Percentiles rank a stretch among this genome's conserved stretches.
Conservation (phyloP, 92 coral and sea anemone species). For the Umimayanthus chanpuru region DNA sequence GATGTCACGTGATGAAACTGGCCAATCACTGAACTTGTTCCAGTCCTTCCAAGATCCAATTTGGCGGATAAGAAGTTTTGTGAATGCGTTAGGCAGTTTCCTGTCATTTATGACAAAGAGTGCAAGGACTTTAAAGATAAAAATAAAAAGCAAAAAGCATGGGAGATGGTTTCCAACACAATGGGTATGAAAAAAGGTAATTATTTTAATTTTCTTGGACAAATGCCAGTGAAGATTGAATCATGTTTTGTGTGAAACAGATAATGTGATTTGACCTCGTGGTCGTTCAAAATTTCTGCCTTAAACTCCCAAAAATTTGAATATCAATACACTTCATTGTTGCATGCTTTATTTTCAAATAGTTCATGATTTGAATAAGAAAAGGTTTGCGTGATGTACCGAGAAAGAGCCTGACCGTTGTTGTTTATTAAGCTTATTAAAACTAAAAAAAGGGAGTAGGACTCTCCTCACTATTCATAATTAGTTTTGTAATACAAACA, state of each 20-base stretch:
- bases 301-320: slow-evolving; percentile 22
- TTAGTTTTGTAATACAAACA: slow-evolving; percentile 6
- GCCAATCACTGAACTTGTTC: no score
- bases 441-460: slow-evolving; percentile 16
- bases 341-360: slow-evolving; percentile 10
- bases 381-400: slow-evolving; percentile 22
- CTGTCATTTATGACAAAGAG: no score
- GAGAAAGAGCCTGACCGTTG: slow-evolving; percentile 26
- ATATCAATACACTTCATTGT: slow-evolving; percentile 15
- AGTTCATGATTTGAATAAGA: slow-evolving; percentile 8
- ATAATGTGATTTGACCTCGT: not conserved
- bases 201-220: no score
- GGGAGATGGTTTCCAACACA: no score
- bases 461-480: slow-evolving; percentile 12
- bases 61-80: no score
- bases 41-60: no score
- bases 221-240: not conserved
- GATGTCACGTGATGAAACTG: no score
- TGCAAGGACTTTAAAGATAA: no score
- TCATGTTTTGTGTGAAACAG: slow-evolving; percentile 16
- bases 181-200: no score
- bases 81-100: no score
- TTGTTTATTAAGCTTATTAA: slow-evolving; percentile 14
- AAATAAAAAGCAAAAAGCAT: no score
- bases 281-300: slow-evolving; percentile 5